A percentile compares a stretch with the other conserved stretches of the same genome.
phyloP scores from a whole-genome alignment of 2,113 vertebrate genomes.

The Otocyon megalotis region DNA sequence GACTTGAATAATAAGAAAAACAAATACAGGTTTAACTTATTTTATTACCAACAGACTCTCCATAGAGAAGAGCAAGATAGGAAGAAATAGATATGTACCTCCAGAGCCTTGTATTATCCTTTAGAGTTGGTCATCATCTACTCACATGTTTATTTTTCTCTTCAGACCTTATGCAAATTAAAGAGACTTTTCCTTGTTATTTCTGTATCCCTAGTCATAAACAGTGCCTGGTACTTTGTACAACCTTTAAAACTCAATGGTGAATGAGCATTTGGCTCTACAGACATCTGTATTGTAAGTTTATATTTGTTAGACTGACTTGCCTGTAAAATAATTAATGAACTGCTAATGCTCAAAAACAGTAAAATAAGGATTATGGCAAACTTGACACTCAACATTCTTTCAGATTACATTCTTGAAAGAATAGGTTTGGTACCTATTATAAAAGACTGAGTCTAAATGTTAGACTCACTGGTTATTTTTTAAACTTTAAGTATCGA shows the following conservation, averaged over 20 bases:
- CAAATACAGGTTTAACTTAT: constrained; percentile 15
- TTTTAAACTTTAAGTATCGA: constrained; percentile 11
- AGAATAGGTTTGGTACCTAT: background rate
- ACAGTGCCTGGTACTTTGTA: background rate
- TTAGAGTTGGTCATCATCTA: background rate
- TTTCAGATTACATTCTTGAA: constrained; percentile 38
- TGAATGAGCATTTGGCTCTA: constrained; percentile 15
- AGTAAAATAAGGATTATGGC: constrained; percentile 43
- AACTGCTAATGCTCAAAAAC: constrained; percentile 45
- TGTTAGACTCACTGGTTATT: constrained; percentile 39
- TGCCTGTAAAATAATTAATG: constrained; percentile 49
- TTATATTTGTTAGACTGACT: constrained; percentile 19
- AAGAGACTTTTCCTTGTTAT: constrained; percentile 30
- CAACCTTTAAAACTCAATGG: constrained; percentile 44
- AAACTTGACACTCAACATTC: constrained; percentile 52
- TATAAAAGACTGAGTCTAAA: constrained; percentile 21
- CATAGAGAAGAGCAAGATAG: constrained; percentile 23
- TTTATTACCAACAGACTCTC: constrained; percentile 16
- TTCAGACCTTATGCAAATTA: constrained; percentile 2
- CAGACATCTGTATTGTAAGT: background rate
- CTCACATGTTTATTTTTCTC: constrained; percentile 27
- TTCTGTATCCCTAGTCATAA: background rate
- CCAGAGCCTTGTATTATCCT: background rate
- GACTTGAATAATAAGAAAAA: constrained; percentile 43
- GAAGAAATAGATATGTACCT: background rate